Base-by-base conservation (phyloP, 2,888 invertebrate species). In the Thymelicus acteon region DNA sequence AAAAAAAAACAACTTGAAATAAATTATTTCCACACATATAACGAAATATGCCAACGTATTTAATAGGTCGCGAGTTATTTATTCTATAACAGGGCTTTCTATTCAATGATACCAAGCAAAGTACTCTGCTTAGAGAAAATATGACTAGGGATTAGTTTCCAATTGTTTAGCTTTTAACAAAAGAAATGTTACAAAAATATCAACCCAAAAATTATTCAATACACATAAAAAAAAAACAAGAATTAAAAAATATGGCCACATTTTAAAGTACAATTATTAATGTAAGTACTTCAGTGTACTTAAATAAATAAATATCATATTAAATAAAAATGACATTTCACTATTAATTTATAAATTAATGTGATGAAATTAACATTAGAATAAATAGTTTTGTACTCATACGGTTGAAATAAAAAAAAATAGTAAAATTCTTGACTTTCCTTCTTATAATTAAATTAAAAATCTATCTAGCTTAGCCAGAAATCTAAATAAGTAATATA, bases 231-330 rank as follows among this genome's bases (percentile, higher is more conserved):
- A 60, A 52, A 19, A 58, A 66, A 47, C 49, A 10, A 61, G 61
- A 61, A n/a, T n/a, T n/a, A 12, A 40, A 44, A 19, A 15, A 39
- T 68, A 68, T 68, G 67, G 67, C 67, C 67, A 68, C 67, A 44
- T 68, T 60, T 40, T 13, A 61, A 61, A 61, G 67, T 68, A 68
- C 67, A 61, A 37, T 49, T 44, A 7, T 39, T 52, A 54, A 54
- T 65, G 24, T 24, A 24, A 54, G 49, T 19, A 52, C 19, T 52
- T 52, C 2, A 19, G 0, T 52, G 49, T 52, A 52, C 49, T 52
- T 19, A 19, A 2, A 44, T 8, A 44, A 10, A 44, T 44, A 44
- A 8, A 44, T 8, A 44, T 44, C 44, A 44, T 12, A 44, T 47
- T 19, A 15, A 47, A 47, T 19, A 12, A 24, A 13, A n/a, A 60